Conservation (phyloP, 2,113 vertebrate genomes). For the Vicugna pacos region DNA sequence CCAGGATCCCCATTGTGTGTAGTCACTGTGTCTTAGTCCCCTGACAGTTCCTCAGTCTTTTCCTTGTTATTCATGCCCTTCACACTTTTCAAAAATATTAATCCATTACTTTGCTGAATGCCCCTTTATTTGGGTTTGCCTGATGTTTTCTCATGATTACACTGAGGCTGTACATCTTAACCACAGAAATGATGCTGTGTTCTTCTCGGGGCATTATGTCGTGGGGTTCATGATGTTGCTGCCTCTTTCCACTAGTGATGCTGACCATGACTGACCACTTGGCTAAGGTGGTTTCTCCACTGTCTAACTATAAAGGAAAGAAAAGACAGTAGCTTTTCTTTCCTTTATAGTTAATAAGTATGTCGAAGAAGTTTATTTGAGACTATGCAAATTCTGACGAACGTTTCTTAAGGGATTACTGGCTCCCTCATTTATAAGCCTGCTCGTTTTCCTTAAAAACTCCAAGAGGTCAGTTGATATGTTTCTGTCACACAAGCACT, state of each 20-base stretch:
- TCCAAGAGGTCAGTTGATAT: neutral
- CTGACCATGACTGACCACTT: neutral
- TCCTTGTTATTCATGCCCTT: neutral
- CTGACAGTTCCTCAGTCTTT: neutral
- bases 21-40: neutral
- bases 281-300: neutral
- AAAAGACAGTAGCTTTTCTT: slow-evolving; percentile 22
- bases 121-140: neutral
- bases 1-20: neutral
- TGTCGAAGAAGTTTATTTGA: neutral
- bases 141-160: neutral
- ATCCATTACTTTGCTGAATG: neutral
- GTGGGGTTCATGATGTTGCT: neutral
- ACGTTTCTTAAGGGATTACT: neutral
- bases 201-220: neutral
- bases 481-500: neutral
- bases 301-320: neutral
- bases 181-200: neutral
- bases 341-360: slow-evolving; percentile 42
- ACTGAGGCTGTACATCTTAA: neutral
- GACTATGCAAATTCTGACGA: slow-evolving; percentile 17
- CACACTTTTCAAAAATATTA: neutral
- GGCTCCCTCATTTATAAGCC: neutral
- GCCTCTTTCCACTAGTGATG: neutral
- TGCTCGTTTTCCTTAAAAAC: neutral